phyloP scores from a whole-genome alignment of 2,113 vertebrate species.

The Tetrao urogallus region DNA sequence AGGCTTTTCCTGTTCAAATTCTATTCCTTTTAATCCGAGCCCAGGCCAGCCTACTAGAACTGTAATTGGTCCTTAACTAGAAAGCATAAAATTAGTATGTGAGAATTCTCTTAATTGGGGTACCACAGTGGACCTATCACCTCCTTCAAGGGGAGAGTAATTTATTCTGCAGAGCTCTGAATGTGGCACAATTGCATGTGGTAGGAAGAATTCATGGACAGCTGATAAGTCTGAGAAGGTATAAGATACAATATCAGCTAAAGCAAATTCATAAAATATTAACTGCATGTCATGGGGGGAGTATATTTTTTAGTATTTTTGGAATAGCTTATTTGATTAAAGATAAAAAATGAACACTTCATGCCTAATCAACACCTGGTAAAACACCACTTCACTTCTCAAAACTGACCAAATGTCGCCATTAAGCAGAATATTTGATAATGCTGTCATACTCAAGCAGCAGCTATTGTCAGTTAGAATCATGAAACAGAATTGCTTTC shows the following conservation, averaged over 20 bases:
- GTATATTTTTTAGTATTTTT: neutral
- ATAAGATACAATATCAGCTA: neutral
- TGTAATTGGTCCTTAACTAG: conserved; percentile 34
- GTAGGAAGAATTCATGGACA: neutral
- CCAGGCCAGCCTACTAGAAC: neutral
- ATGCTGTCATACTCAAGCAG: neutral
- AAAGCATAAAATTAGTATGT: neutral
- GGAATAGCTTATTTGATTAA: neutral
- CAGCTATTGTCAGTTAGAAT: neutral
- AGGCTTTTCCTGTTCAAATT: neutral
- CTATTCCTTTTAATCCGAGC: neutral
- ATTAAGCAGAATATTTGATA: conserved; percentile 8
- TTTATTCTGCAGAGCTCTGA: neutral
- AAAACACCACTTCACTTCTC: neutral
- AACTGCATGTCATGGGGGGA: neutral
- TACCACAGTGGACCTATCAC: neutral
- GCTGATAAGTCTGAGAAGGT: neutral
- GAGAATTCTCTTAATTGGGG: conserved; percentile 31
- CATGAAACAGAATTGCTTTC: neutral
- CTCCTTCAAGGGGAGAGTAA: neutral
- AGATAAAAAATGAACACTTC: neutral
- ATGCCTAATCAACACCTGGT: neutral
- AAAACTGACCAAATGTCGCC: neutral
- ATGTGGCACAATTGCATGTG: neutral
- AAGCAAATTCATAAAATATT: neutral